phyloP scores from a whole-genome alignment of 2,888 invertebrate species.

The Melinaea menophilus region DNA sequence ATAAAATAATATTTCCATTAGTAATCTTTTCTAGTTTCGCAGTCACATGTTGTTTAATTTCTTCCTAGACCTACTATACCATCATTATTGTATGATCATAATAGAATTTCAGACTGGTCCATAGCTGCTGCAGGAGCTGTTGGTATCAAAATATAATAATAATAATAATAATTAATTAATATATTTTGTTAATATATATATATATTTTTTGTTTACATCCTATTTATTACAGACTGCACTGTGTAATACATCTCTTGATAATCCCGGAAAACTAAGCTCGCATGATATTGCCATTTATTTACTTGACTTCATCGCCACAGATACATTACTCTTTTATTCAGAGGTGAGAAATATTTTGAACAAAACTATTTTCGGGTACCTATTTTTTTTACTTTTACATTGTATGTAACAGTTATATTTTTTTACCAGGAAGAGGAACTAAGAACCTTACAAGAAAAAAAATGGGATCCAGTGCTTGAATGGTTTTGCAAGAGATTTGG shows the following conservation, averaged over 20 bases:
- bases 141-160: not conserved
- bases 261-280: constrained; percentile 89
- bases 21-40: too few species aligned
- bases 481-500: constrained; percentile 92
- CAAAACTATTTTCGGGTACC: not conserved
- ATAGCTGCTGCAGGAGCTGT: too few species aligned
- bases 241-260: constrained; percentile 94
- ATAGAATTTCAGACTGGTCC: too few species aligned
- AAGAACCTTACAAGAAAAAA: constrained; percentile 83
- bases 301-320: constrained; percentile 88
- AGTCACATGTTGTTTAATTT: too few species aligned
- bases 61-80: too few species aligned
- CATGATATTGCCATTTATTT: constrained; percentile 87
- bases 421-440: constrained; percentile 82
- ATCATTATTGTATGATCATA: too few species aligned
- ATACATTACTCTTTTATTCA: constrained; percentile 88
- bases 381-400: constrained; percentile 14
- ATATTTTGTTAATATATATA: constrained; percentile 1
- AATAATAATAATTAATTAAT: not conserved
- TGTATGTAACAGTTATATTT: not conserved
- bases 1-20: constrained; percentile 42
- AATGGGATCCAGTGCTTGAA: constrained; percentile 93
- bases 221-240: constrained; percentile 83
- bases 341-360: constrained; percentile 73
- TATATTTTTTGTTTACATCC: constrained; percentile 15